Evolutionary conservation across 1,140 invertebrate genomes (phyloP).

Genomic region (Drosophila mayri): DNA sequence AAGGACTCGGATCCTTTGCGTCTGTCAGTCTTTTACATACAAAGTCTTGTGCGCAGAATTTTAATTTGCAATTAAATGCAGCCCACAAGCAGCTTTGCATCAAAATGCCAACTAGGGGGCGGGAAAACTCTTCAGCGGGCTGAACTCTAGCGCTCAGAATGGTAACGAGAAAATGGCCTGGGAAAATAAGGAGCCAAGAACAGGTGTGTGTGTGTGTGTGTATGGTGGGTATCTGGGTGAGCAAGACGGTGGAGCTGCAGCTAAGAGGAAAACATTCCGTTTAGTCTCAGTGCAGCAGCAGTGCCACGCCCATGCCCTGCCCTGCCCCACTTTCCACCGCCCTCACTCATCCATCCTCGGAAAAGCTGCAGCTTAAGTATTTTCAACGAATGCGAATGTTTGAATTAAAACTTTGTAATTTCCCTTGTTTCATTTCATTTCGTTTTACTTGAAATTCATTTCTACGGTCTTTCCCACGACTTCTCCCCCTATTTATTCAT

Average conservation of each 20-base stretch:
- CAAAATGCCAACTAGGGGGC: conserved; percentile 63
- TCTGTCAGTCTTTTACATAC: conserved; percentile 74
- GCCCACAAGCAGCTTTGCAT: conserved; percentile 81
- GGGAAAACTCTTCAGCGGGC: conserved; percentile 15
- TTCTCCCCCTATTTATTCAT: conserved; percentile 28
- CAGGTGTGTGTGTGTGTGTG: conserved; percentile 36
- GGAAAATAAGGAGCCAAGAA: not conserved
- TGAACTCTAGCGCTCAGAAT: conserved; percentile 16
- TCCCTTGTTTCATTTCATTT: conserved; percentile 84
- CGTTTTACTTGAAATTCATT: conserved; percentile 80
- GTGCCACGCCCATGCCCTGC: conserved; percentile 3
- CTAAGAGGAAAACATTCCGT: conserved; percentile 65
- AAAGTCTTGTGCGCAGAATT: conserved; percentile 83
- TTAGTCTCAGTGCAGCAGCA: conserved; percentile 51
- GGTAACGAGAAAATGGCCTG: not conserved
- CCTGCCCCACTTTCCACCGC: not conserved
- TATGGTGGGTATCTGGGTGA: not conserved
- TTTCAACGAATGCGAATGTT: conserved; percentile 80
- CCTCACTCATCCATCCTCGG: conserved; percentile 12
- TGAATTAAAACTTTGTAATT: conserved; percentile 84
- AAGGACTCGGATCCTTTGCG: conserved; percentile 60
- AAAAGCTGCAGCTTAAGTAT: conserved; percentile 78
- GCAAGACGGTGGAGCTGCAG: conserved; percentile 35
- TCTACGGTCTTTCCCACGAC: conserved; percentile 58
- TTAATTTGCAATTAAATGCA: conserved; percentile 84